Evolutionary conservation across 2,113 vertebrate genomes (phyloP), one percentile per base, ranked within the genome.

Genomic region (Cygnus buccinator): DNA sequence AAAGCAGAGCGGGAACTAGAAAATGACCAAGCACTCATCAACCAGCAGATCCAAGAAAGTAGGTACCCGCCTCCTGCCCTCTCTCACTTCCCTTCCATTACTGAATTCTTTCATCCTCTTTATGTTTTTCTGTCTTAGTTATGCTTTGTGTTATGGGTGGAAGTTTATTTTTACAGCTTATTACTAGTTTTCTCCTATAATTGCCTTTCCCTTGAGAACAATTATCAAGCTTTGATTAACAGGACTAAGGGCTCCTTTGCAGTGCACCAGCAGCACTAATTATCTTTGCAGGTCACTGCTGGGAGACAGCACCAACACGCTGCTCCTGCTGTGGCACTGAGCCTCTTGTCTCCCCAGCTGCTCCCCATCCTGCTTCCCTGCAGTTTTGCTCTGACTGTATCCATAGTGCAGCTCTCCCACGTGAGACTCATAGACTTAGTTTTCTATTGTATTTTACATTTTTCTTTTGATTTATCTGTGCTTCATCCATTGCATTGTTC

Each of bases 1-100:
- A 96, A 96, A 96, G 98, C 98, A 54, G 98, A 99, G 82, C 97
- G 6, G 92, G 98, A 99, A 62, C 98, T 99, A 89, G 98, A 99
- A 79, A 96, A 97, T 48, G 98, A 98, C 86, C 98, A 99, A 96
- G 97, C 98, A 10, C 89, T 90, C 31, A 97, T 99, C 44, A 97
- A 96, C 88, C 98, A 98, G 92, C 98, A 98, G 93, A 98, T 98
- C 86, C 95, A 95, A 95, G 98, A 99, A 85, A 97, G 99, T 99
- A 96, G 91, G 99, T 97, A 76, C 48, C 75, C 55, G 17, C 29
- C 26, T 33, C 29, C 81, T 77, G 39, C 9, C 39, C n/a, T 95
- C 41, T 92, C 90, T 88, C 43, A 20, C 1, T 76, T 89, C 22
- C 11, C 20, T 87, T 93, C 46, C 22, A 12, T 65, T 58, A 13